Base-by-base conservation (phyloP, 2,888 invertebrate genomes). In the Polyommatus iphigenia region DNA sequence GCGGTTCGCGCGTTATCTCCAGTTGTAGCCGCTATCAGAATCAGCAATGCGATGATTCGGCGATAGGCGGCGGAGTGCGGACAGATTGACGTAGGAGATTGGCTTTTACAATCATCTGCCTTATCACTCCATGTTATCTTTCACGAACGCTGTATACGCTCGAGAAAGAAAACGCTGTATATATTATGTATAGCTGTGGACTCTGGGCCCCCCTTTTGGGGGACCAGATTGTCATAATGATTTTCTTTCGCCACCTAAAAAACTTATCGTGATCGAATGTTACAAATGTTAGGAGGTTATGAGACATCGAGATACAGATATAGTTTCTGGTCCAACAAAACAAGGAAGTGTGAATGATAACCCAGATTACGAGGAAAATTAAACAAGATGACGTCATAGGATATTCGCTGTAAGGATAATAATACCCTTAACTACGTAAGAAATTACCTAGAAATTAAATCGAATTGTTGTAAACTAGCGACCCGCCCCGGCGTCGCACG, bases 311-410 rank as follows among this genome's bases (percentile, higher is more conserved):
- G 41, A 36, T 2, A 50, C 2, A 36, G 5, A 24, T 2, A 18
- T 67, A 32, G 13, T 24, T 62, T 62, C 24, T 71, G 71, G 36
- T 71, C 10, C 15, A 72, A 50, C 75, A 75, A 50, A 24, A 75
- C 75, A 50, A 75, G 75, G 15, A 75, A 50, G 24, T 73, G 36
- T 41, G 10, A 46, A 46, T 46, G 75, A 50, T 75, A 75, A 54
- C 75, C 54, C 50, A 50, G 54, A 50, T 75, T 75, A 75, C 18
- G 15, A 75, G 75, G 75, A 54, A 54, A 75, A 75, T 41, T 54
- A 41, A 75, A 75, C 75, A 29, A 24, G 54, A 50, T 18, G 50
- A 54, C 75, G 24, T 20, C 41, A 50, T 54, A 67, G 29, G 67
- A 29, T 18, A 8, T 29, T 32, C 29, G 15, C 24, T 13, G 10